Evolutionary conservation across 2,888 invertebrate genomes (phyloP).

Genomic region (Drosophila stalkeri): DNA sequence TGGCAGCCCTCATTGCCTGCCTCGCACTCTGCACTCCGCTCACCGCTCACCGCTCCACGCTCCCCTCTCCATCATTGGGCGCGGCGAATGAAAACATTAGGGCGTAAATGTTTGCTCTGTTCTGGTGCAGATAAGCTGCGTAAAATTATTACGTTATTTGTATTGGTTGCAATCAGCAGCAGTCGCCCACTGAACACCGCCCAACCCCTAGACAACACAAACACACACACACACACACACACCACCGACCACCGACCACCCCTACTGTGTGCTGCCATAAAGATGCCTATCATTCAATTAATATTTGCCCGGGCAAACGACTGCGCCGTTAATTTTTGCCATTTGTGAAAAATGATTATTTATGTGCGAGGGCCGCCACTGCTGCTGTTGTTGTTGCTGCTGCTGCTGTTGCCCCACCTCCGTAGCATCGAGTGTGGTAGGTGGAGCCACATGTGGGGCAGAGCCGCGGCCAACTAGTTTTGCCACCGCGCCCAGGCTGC

Average conservation of each 20-base stretch:
- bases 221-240: not conserved
- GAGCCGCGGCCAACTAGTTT: constrained; percentile 40
- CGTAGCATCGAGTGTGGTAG: constrained; percentile 25
- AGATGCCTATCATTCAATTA: constrained; percentile 83
- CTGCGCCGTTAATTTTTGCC: constrained; percentile 52
- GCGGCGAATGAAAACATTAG: constrained; percentile 80
- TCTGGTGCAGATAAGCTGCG: constrained; percentile 83
- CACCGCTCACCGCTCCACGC: not conserved
- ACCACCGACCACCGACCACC: not conserved
- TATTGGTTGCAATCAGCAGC: constrained; percentile 80
- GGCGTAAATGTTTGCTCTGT: constrained; percentile 84
- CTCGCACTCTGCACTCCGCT: not conserved
- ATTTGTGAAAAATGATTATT: constrained; percentile 67
- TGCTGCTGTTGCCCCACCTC: too few species aligned
- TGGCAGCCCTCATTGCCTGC: constrained; percentile 57
- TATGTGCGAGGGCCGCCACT: constrained; percentile 22
- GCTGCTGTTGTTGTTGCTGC: too few species aligned
- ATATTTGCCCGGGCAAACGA: constrained; percentile 60
- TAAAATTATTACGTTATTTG: constrained; percentile 84
- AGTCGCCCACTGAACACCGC: constrained; percentile 43
- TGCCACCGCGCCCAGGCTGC: constrained; percentile 32
- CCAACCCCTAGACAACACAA: not conserved
- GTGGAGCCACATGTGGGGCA: constrained; percentile 48
- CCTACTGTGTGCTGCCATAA: constrained; percentile 46
- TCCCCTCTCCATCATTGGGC: not conserved